These are phyloP conservation scores for Corythoichthys haematopterus DNA, from an alignment of 2,113 vertebrate genomes.

Conservation along the genomic window DNA sequence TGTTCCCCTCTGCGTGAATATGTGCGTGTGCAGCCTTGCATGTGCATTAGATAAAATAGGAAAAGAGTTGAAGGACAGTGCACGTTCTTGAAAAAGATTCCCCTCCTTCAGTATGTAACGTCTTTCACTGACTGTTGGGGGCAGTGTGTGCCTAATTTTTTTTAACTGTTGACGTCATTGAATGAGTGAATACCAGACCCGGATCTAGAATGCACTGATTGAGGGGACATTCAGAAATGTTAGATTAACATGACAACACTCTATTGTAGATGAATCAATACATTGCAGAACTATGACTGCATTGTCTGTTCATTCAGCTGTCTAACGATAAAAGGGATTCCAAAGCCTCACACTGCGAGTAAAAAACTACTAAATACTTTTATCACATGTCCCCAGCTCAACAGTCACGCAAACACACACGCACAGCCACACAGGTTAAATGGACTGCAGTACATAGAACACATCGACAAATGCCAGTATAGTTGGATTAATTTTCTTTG, in stretches of 20 bases:
- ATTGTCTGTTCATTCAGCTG: background rate
- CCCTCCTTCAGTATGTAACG: conserved; percentile 19
- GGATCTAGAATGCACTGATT: background rate
- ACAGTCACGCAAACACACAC: no score
- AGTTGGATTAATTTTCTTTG: background rate
- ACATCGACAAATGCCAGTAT: background rate
- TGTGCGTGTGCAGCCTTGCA: background rate
- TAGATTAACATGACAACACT: background rate
- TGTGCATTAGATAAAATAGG: conserved; percentile 17
- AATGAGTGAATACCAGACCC: background rate
- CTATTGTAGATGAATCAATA: background rate
- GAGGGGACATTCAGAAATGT: background rate
- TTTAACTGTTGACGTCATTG: background rate
- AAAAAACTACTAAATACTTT: background rate
- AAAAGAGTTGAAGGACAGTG: conserved; percentile 50
- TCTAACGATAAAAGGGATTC: background rate
- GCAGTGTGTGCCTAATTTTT: conserved; percentile 51
- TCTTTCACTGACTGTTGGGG: conserved; percentile 48
- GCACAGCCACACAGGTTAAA: no score
- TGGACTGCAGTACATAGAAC: no score
- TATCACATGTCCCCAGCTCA: background rate
- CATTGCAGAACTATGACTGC: background rate
- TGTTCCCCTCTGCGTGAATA: conserved; percentile 3
- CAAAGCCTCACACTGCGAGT: background rate
- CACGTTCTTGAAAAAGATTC: conserved; percentile 24